Percentiles rank a stretch among this genome's conserved stretches.
These are phyloP conservation scores for Chloropsis hardwickii DNA, from an alignment of 2,113 vertebrate species.

Conservation along the genomic window DNA sequence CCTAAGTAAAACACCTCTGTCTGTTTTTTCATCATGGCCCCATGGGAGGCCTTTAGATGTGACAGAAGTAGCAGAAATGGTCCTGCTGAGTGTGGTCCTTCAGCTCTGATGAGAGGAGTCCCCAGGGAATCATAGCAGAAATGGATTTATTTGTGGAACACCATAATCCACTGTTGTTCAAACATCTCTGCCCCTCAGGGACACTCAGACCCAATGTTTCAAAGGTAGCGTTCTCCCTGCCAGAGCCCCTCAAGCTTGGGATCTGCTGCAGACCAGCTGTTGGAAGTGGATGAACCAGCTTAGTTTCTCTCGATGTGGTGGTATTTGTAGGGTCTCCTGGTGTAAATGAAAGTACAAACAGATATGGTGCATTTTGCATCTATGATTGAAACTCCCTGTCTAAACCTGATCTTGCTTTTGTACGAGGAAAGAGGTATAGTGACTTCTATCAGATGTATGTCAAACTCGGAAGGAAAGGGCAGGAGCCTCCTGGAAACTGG, in stretches of 20 bases:
- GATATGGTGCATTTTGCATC: fast-evolving
- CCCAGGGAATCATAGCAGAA: not conserved
- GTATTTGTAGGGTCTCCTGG: not conserved
- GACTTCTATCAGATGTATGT: not conserved
- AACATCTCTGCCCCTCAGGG: not conserved
- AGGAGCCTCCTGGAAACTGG: not conserved
- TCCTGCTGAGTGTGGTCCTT: not conserved
- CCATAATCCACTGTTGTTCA: not conserved
- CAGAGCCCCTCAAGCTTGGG: not conserved
- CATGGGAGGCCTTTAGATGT: not conserved
- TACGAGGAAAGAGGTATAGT: not conserved
- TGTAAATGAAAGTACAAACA: not conserved
- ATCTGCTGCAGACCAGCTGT: not conserved
- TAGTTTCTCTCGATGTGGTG: not conserved
- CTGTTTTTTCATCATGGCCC: not conserved
- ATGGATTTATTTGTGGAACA: not conserved
- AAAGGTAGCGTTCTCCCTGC: not conserved
- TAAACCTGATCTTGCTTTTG: not conserved
- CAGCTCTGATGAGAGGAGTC: not conserved
- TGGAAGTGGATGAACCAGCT: not conserved
- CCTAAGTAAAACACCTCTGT: not conserved
- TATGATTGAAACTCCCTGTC: not conserved
- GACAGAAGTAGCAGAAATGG: not conserved
- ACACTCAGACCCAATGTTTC: not conserved
- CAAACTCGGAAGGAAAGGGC: not conserved